phyloP scores from a whole-genome alignment of 2,888 invertebrate species.

The Tetanocera ferruginea region DNA sequence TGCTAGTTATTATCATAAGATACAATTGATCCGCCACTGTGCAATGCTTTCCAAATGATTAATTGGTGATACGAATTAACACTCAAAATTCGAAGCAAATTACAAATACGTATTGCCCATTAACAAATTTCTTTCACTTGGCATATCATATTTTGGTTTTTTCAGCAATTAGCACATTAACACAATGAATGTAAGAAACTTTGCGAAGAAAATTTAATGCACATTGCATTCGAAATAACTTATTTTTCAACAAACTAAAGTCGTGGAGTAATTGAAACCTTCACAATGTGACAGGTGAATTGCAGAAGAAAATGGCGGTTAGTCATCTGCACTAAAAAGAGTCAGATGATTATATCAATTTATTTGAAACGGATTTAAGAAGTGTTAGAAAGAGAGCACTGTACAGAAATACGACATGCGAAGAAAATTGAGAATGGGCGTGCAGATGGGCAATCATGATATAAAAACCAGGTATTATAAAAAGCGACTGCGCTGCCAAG shows the following conservation, averaged over 20 bases:
- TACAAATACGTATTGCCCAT: neutral
- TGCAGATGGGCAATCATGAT: no score
- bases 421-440: conserved; percentile 25
- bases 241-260: neutral
- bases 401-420: conserved; percentile 1
- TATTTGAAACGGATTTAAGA: neutral
- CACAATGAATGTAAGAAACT: neutral
- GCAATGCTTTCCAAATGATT: no score
- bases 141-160: neutral
- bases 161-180: neutral
- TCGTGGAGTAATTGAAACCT: neutral
- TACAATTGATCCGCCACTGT: no score
- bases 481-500: no score
- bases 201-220: neutral
- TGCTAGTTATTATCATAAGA: no score
- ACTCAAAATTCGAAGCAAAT: no score
- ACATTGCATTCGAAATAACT: neutral
- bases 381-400: conserved; percentile 9
- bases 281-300: conserved; percentile 50
- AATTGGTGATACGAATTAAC: no score
- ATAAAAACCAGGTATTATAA: no score
- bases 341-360: conserved; percentile 9
- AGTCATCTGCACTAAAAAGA: conserved; percentile 52
- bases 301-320: conserved; percentile 55
- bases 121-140: neutral